Percentiles rank a stretch among this genome's conserved stretches.
Evolutionary conservation across 2,113 vertebrate species (phyloP).

Genomic region (Dicaeum eximium): DNA sequence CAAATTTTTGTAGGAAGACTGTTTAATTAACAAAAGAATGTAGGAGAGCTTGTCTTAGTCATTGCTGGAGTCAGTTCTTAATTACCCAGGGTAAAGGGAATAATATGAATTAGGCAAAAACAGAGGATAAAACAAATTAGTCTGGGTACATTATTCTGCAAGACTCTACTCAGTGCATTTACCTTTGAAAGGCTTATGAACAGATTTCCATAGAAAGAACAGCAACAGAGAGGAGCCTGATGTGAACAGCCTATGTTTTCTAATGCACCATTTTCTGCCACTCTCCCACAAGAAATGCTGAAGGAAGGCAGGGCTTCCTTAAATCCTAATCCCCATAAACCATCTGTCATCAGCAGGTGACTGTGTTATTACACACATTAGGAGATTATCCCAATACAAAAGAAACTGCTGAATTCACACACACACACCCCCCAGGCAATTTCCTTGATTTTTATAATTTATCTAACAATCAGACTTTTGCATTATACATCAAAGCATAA

Average conservation of each 20-base stretch:
- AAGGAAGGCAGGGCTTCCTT: constrained; percentile 2
- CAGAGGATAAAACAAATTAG: constrained; percentile 46
- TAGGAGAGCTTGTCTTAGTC: constrained; percentile 27
- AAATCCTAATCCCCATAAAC: background rate
- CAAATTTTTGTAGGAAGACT: constrained; percentile 5
- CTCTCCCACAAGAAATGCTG: constrained; percentile 23
- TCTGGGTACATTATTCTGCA: constrained; percentile 7
- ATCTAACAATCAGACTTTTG: background rate
- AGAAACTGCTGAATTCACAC: constrained; percentile 19
- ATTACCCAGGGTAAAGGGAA: constrained; percentile 30
- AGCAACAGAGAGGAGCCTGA: background rate
- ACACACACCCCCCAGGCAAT: background rate
- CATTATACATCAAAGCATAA: background rate
- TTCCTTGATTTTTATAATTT: background rate
- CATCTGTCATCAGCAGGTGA: background rate
- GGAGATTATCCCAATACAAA: constrained; percentile 1
- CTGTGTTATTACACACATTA: background rate
- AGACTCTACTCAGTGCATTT: background rate
- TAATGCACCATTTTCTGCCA: background rate
- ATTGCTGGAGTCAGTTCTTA: constrained; percentile 35
- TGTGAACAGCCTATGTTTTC: background rate
- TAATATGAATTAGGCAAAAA: constrained; percentile 34
- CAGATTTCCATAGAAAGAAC: background rate
- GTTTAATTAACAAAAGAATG: constrained; percentile 45
- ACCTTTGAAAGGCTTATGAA: constrained; percentile 8